phyloP scores from a whole-genome alignment of 1,140 invertebrate genomes.

The roundworm (Caenorhabditis elegans) region WBcel235 BX284606.5:11622501-11623000 shows the following conservation, averaged over 20 bases:
- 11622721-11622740: not conserved
- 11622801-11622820: not conserved
- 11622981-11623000: not conserved
- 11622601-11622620: not conserved
- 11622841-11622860: not conserved
- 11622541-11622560: not conserved
- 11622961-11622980: not conserved
- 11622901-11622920: not conserved
- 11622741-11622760: not conserved
- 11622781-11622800: too few species aligned
- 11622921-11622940: too few species aligned
- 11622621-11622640: constrained; percentile 7
- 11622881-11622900: not conserved
- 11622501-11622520: not conserved
- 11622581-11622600: not conserved
- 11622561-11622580: not conserved
- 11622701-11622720: constrained; percentile 24
- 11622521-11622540: not conserved
- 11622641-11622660: constrained; percentile 3
- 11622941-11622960: too few species aligned
- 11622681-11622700: constrained; percentile 21
- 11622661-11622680: constrained; percentile 22
- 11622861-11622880: not conserved
- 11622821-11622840: not conserved
- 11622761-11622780: too few species aligned